A percentile compares a stretch with the other conserved stretches of the same genome.
Evolutionary conservation across 2,113 vertebrate genomes (phyloP).

Genomic region (Pteronura brasiliensis): DNA sequence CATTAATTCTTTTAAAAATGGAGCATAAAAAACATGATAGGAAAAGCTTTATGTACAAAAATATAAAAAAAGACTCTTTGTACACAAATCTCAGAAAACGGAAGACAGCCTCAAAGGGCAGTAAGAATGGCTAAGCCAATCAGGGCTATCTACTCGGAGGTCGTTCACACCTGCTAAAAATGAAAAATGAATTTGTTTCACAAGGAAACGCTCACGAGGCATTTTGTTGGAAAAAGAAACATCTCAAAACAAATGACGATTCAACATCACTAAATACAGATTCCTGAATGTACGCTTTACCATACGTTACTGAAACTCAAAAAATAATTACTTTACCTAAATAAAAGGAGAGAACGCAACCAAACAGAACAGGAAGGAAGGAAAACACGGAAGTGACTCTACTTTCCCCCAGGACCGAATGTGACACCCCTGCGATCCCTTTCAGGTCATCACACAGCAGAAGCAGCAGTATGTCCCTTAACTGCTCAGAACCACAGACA

Average conservation of each 20-base stretch:
- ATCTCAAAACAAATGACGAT: background rate
- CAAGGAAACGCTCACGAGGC: background rate
- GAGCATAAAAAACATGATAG: background rate
- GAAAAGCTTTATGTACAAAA: background rate
- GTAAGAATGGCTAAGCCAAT: background rate
- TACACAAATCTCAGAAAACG: background rate
- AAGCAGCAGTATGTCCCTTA: background rate
- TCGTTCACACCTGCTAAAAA: accelerated
- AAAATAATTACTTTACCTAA: background rate
- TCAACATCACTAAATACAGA: too few species aligned
- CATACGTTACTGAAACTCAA: background rate
- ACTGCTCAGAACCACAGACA: background rate
- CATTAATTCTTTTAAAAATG: background rate
- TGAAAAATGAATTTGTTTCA: background rate
- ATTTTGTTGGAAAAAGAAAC: background rate
- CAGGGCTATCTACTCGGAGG: background rate
- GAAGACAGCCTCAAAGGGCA: background rate
- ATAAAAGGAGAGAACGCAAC: background rate
- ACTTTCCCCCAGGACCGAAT: accelerated
- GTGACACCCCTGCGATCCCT: accelerated
- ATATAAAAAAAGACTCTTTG: background rate
- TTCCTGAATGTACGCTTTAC: background rate
- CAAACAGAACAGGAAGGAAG: background rate
- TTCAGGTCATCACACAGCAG: accelerated
- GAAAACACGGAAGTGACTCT: background rate